phyloP scores from a whole-genome alignment of 2,113 vertebrate genomes.

The Anhinga rufa region DNA sequence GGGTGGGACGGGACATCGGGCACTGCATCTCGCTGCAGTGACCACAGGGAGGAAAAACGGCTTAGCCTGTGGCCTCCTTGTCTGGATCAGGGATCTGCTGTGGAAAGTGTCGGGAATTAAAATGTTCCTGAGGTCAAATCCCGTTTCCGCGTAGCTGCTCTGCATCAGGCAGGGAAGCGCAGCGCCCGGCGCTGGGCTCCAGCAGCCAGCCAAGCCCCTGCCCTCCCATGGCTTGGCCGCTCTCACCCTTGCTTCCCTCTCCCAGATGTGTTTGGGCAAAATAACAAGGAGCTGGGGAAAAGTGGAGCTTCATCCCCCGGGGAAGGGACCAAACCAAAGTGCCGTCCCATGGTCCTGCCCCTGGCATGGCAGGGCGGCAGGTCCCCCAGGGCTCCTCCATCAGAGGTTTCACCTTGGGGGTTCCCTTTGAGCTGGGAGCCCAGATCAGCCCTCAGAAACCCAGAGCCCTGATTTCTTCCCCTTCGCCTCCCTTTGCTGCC shows the following conservation, averaged over 20 bases:
- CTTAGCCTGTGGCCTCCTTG: too few species aligned
- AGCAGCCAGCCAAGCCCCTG: background rate
- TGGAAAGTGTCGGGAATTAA: background rate
- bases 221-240: background rate
- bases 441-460: background rate
- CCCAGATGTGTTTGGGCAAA: background rate
- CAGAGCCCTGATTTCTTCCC: background rate
- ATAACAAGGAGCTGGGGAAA: background rate
- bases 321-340: background rate
- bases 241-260: background rate
- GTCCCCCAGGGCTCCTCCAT: background rate
- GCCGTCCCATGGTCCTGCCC: accelerated
- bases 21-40: accelerated
- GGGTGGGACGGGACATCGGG: background rate
- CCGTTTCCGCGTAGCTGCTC: background rate
- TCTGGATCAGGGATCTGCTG: background rate
- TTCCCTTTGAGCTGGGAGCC: too few species aligned
- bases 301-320: accelerated
- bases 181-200: background rate
- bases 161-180: background rate
- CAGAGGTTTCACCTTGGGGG: accelerated
- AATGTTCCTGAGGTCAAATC: background rate
- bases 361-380: accelerated
- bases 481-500: background rate
- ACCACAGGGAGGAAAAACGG: background rate